Base-by-base conservation (phyloP, 2,888 invertebrate species). In the Sinopyrophorus schimmeli region DNA sequence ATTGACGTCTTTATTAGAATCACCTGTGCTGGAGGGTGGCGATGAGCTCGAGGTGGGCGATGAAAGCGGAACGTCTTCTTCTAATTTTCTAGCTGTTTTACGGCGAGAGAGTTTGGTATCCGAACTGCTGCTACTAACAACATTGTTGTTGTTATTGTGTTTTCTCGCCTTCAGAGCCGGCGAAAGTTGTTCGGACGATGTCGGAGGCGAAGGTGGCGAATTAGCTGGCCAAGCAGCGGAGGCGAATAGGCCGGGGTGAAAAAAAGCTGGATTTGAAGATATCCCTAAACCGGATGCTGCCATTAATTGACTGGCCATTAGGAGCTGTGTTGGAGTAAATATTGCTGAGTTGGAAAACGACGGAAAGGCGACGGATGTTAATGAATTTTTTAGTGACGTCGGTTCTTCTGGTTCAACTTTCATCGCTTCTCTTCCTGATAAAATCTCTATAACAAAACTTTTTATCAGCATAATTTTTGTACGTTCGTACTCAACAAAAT, bases 181-280 rank as follows among this genome's bases (percentile, higher is more conserved):
- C 66, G 42, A 75, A 15, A 74, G 54, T 63, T 73, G 58, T 64
- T 68, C 64, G 64, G 63, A 69, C 18, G 80, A 75, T 10, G 79
- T 81, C 0, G 81, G 78, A 2, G 78, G 53, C 24, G 77, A 47
- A 4, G 81, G 76, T 10, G 79, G 82, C 0, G 81, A 78, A 3
- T 77, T 78, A 9, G 67, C 70, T 18, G 67, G 70, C 27, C 62
- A 65, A 75, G 77, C 77, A 21, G 58, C 80, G 78, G 12, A 43
- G 0, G 81, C 76, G 42, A 82, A 76, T 54, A 83, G 75, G 16
- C 82, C 80, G 23, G 81, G 81, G 28, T 81, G 80, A 71, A 83
- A 84, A 49, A 85, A 75, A 42, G 81, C 80, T 6, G 83, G 80
- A 55, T 71, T 76, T 0, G 74, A 63, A 4, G 82, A 80, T 26